Evolutionary conservation across 2,797 vertebrate species (phyloP).

Genomic region (Manis pentadactyla): DNA sequence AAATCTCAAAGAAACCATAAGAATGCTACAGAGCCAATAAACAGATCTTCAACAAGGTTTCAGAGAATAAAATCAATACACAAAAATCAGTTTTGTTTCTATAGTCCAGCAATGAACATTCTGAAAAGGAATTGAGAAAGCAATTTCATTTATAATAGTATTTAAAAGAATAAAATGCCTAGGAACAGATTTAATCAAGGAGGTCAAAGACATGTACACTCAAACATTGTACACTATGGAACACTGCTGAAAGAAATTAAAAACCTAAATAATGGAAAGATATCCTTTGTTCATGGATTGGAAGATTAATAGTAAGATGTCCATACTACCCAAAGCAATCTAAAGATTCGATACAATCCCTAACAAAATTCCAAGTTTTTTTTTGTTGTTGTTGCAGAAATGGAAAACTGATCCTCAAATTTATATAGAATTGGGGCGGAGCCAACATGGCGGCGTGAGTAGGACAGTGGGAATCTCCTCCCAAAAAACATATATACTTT

Average conservation of each 20-base stretch:
- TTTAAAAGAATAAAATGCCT: not conserved
- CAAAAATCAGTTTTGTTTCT: not conserved
- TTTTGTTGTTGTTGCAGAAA: no score
- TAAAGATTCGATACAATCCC: no score
- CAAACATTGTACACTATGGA: not conserved
- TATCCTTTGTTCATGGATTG: not conserved
- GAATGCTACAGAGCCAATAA: not conserved
- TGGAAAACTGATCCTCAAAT: no score
- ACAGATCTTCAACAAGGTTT: not conserved
- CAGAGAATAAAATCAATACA: not conserved
- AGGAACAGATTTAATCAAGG: not conserved
- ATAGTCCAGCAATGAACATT: not conserved
- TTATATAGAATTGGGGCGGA: no score
- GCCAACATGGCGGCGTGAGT: no score
- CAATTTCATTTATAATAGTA: not conserved
- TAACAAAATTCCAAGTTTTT: no score
- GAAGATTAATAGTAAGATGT: not conserved
- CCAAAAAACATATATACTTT: no score
- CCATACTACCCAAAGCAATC: no score
- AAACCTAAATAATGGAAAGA: not conserved
- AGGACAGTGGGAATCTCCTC: no score
- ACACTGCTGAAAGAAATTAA: not conserved
- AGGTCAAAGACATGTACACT: not conserved
- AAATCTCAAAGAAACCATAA: not conserved
- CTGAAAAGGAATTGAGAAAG: conserved; percentile 11